These are phyloP conservation scores for Jordanella pulchra DNA, from an alignment of 2,797 vertebrate species.

Conservation along the genomic window DNA sequence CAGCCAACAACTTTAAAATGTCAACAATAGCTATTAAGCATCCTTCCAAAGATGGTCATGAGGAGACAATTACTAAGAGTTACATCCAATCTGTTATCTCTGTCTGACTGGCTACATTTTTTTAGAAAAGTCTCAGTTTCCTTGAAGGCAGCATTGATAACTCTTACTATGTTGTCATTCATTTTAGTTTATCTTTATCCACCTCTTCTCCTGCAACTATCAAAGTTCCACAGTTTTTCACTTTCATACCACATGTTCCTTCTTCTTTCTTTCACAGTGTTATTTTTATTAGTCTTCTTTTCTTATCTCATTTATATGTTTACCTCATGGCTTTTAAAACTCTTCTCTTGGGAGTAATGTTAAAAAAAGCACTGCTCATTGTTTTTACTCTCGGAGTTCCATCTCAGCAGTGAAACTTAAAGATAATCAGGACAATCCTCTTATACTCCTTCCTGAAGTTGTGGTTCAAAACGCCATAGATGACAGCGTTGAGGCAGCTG, in stretches of 20 bases:
- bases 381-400: too few relatives aligned
- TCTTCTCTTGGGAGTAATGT: slow-evolving; percentile 2
- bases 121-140: slow-evolving; percentile 27
- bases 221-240: slow-evolving; percentile 15
- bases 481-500: slow-evolving; percentile 86
- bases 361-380: background rate
- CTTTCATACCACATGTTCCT: slow-evolving; percentile 8
- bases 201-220: slow-evolving; percentile 21
- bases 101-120: slow-evolving; percentile 16
- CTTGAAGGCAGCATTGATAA: slow-evolving; percentile 60
- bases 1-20: background rate
- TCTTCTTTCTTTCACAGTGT: background rate
- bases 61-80: slow-evolving; percentile 45
- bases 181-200: slow-evolving; percentile 18
- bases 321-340: slow-evolving; percentile 5
- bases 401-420: slow-evolving; percentile 77
- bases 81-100: slow-evolving; percentile 15
- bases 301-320: background rate
- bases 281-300: slow-evolving; percentile 24
- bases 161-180: slow-evolving; percentile 37
- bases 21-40: slow-evolving; percentile 8
- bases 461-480: slow-evolving; percentile 85
- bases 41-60: slow-evolving; percentile 2
- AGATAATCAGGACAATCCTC: slow-evolving; percentile 81
- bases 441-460: slow-evolving; percentile 89